Evolutionary conservation across 2,888 invertebrate genomes (phyloP), one percentile per base, ranked within the genome.

Genomic region (Nomada hirtipes): DNA sequence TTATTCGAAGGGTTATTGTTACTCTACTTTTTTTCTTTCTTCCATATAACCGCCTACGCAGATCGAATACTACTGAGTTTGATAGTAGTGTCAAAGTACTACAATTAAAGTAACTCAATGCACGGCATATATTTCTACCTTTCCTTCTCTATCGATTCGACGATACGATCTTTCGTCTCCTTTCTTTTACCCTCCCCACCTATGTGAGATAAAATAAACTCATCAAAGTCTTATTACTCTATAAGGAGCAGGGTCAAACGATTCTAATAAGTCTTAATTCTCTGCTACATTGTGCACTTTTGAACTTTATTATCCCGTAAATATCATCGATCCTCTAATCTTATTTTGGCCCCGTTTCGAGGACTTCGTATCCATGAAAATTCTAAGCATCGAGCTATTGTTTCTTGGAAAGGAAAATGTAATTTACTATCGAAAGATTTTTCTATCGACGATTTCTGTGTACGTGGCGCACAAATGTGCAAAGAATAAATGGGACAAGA

Each of bases 261-360:
- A 90, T 91, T 92, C 90, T 90, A 92, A 92, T 90, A 88, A 89
- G 86, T 85, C 91, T 91, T 88, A 89, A 90, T 89, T 89, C 88
- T 83, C 76, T 64, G 59, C 77, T 83, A 86, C 84, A 86, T 86
- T 87, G 83, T 86, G 76, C 81, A 77, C 84, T 87, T 89, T 83
- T 76, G 82, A 89, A 88, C 84, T 69, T 79, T 77, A 80, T 64
- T 44, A 55, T 70, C 69, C n/a, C 68, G 68, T 76, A 83, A 76
- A 83, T 83, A 72, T 73, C 50, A 68, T 73, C 42, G 52, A 63
- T 60, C 23, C 20, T 44, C 61, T 60, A 7, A 44, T 47, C 57
- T 23, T 10, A 18, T 52, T 53, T 59, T 4, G 65, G 1, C 10
- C 11, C 1, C n/a, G 36, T 61, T 60, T 29, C 47, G 15, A 15